Conservation (phyloP, 2,113 vertebrate species). For the Excalfactoria chinensis region DNA sequence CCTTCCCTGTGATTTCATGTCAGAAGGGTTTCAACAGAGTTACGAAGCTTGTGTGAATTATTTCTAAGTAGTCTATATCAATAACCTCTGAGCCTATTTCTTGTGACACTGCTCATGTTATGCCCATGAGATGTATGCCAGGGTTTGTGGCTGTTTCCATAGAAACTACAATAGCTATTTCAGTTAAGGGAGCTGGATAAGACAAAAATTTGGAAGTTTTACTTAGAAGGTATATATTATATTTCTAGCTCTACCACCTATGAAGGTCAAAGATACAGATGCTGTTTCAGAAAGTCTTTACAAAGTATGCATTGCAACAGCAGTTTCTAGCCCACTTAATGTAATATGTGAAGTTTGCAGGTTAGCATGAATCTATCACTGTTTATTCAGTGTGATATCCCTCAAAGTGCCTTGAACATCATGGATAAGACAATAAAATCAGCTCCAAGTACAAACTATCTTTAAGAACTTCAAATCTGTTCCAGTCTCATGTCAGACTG, state of each 20-base stretch:
- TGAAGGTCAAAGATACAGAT: neutral
- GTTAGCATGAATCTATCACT: neutral
- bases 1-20: neutral
- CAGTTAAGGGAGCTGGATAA: neutral
- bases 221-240: neutral
- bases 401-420: neutral
- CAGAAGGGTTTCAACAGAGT: slow-evolving; percentile 24
- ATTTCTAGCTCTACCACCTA: neutral
- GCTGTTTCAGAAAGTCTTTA: neutral
- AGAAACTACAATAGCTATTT: slow-evolving; percentile 35
- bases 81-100: slow-evolving; percentile 62
- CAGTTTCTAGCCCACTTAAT: neutral
- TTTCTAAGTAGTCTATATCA: slow-evolving; percentile 60
- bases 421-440: neutral
- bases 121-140: slow-evolving; percentile 31
- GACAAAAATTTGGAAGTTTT: slow-evolving; percentile 29
- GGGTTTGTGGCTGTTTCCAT: slow-evolving; percentile 13
- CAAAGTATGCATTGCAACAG: neutral
- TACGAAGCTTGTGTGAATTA: slow-evolving; percentile 59
- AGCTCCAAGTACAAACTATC: neutral
- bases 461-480: neutral
- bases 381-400: neutral
- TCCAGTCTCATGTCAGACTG: neutral
- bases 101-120: slow-evolving; percentile 74
- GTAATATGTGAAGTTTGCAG: neutral